Base-by-base conservation (phyloP, 2,888 invertebrate species). In the Hypomecis atomaria region DNA sequence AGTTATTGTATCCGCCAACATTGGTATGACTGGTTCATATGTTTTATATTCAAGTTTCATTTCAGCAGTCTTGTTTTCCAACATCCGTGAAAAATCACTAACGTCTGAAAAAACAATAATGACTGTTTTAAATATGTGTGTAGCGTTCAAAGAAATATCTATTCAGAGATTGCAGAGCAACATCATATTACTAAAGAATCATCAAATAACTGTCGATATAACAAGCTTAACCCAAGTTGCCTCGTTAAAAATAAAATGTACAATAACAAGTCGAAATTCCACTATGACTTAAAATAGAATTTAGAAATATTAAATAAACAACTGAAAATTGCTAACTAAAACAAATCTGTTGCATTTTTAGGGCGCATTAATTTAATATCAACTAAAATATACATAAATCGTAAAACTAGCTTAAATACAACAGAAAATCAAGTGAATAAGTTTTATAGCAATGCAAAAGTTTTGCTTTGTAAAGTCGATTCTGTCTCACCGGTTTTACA, bases 181-280 rank as follows among this genome's bases (percentile, higher is more conserved):
- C 83, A 86, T 88, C 88, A 88, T 88, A 87, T 87, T 87, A 87
- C 88, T 87, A 88, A 88, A 87, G 88, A 59, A 74, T 84, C 88
- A 81, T 87, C 88, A 88, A 80, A 82, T 79, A 76, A 79, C 79
- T 74, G 69, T 69, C 76, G 76, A 76, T 75, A 79, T 77, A 75
- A 79, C 77, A 75, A 82, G 83, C 84, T 71, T 62, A 74, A 85
- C 86, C 86, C 79, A 83, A 85, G 84, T 85, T 83, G 84, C 87
- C 86, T 65, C 83, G 67, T 81, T 82, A 33, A 67, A 62, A 53
- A 54, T n/a, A 40, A 40, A 55, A 61, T 65, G 74, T 84, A 62
- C 77, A 79, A 81, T 77, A 66, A 57, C 13, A 6, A 36, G 8
- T 36, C 7, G 10, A 38, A 65, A 70, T 71, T 66, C 65, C 62